phyloP scores from a whole-genome alignment of 2,113 vertebrate species.

The Thryonomys swinderianus region DNA sequence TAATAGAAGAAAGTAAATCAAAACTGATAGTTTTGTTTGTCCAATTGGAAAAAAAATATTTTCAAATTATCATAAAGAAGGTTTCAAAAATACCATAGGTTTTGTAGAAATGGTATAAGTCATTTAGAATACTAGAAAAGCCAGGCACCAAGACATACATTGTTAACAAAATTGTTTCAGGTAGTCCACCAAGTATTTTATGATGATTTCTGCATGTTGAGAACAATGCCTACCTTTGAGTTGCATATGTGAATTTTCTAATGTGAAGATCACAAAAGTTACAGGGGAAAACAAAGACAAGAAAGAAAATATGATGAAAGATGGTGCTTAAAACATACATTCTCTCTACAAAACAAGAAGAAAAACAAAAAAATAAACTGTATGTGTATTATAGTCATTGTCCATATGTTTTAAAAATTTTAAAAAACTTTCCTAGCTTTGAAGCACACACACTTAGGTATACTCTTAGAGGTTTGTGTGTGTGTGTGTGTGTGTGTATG shows the following conservation, averaged over 20 bases:
- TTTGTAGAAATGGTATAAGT: background rate
- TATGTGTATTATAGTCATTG: background rate
- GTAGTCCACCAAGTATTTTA: background rate
- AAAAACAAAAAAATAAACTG: background rate
- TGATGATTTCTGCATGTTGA: background rate
- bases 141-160: background rate
- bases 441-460: background rate
- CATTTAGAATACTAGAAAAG: background rate
- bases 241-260: background rate
- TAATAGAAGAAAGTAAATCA: background rate
- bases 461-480: background rate
- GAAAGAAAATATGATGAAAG: background rate
- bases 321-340: background rate
- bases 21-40: background rate
- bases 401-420: background rate
- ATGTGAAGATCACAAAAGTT: constrained; percentile 11
- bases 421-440: background rate
- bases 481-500: no score
- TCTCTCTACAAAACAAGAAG: background rate
- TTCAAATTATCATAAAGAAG: background rate
- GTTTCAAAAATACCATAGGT: background rate
- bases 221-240: background rate
- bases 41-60: background rate
- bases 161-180: background rate
- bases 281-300: background rate